Conservation (phyloP, 2,888 invertebrate species). For the Pristionchus arcanus region DNA sequence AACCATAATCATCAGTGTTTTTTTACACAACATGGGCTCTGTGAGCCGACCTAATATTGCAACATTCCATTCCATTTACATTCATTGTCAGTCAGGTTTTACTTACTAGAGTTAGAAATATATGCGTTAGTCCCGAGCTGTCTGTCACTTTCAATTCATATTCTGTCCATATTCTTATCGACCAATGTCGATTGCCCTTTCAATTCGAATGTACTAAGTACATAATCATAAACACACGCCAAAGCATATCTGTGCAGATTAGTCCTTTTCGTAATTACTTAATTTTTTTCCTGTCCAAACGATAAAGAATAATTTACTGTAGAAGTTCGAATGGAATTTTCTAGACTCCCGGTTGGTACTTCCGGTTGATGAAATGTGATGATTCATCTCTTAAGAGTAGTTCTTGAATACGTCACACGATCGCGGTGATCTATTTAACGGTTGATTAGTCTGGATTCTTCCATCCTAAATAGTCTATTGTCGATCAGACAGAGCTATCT, state of each 20-base stretch:
- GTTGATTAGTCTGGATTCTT: background rate
- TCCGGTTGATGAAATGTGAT: background rate
- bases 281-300: no score
- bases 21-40: background rate
- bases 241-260: background rate
- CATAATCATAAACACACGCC: background rate
- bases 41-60: constrained; percentile 16
- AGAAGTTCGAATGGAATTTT: no score
- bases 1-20: background rate
- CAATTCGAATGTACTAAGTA: constrained; percentile 33
- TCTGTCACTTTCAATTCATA: no score
- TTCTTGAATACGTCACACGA: background rate
- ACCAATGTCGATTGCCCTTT: background rate
- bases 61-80: background rate
- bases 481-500: background rate
- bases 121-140: no score
- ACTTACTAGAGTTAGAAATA: background rate
- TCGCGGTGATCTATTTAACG: background rate
- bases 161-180: background rate
- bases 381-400: background rate
- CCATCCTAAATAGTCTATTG: background rate
- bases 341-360: background rate
- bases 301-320: no score
- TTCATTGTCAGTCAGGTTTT: background rate
- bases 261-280: background rate